A percentile compares a stretch with the other conserved stretches of the same genome.
Conservation (phyloP, 2,113 vertebrate species). For the Otocyon megalotis region DNA sequence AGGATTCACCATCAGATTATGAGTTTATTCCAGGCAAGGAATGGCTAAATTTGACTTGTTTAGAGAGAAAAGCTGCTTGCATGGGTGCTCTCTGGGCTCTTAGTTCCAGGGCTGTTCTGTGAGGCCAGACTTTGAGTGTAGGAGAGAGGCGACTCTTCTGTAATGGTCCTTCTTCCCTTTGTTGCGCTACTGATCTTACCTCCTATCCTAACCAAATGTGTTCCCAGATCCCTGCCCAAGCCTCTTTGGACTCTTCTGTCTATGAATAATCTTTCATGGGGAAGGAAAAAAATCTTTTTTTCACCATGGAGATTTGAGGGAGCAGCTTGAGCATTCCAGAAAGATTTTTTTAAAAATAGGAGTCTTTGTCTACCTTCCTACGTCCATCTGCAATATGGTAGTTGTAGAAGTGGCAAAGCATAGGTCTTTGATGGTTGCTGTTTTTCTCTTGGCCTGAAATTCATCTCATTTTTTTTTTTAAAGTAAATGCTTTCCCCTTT, state of each 20-base stretch:
- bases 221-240: not conserved
- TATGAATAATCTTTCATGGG: not conserved
- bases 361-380: not conserved
- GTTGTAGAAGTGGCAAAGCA: not conserved
- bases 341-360: not conserved
- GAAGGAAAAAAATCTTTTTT: not conserved
- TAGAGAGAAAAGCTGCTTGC: not conserved
- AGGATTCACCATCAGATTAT: not conserved
- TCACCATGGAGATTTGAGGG: not conserved
- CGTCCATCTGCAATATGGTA: not conserved
- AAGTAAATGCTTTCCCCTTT: not conserved
- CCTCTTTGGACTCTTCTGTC: not conserved
- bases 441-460: constrained; percentile 47
- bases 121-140: not conserved
- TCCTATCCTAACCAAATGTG: not conserved
- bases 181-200: no score
- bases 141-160: not conserved
- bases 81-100: not conserved
- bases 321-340: not conserved
- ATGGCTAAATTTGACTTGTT: not conserved
- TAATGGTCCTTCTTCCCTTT: not conserved
- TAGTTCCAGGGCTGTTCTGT: not conserved
- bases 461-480: not conserved
- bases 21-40: not conserved
- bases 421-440: not conserved